Base-by-base conservation (phyloP, 2,888 invertebrate genomes). In the Acleris sparsana region DNA sequence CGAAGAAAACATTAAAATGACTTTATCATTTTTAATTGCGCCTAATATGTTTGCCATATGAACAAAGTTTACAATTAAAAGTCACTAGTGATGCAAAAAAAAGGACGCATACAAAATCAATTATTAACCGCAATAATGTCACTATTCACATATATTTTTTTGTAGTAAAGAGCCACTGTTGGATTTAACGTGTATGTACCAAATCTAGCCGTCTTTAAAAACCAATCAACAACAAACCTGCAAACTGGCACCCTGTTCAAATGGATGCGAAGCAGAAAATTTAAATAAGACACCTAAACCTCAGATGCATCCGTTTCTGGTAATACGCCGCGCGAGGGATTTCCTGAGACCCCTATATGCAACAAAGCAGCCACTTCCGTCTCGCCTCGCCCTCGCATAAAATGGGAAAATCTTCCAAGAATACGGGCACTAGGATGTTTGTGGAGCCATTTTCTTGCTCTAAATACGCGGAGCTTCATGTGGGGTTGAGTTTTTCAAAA, bases 361-460 rank as follows among this genome's bases (percentile, higher is more conserved):
- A 79, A 82, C 82, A 82, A 84, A 84, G 80, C 80, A 81, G 81
- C 83, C 86, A 87, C 87, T 88, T 84, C 84, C 77, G 71, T 68
- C 73, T 76, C 82, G 78, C 81, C 81, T 79, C 77, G 75, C 77
- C 79, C 80, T 82, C 78, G 80, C 82, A 75, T 78, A 78, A 81
- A 87, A 86, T 85, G 83, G 84, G 46, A 78, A 82, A 82, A 83
- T 84, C 78, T 79, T 74, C 75, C 67, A 70, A 69, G 67, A 71
- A 67, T 67, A 64, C 64, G 20, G 60, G 62, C 46, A 74, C 75
- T 74, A 73, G 73, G 77, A 78, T 87, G 84, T 87, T 86, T 88
- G 86, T 85, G 79, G 81, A 85, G 82, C 84, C 86, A 86, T 87
- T 87, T 86, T 80, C 83, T 75, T 72, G 75, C 76, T 74, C 77